phyloP scores from a whole-genome alignment of 92 coral and sea anemone genomes.

The Pocillopora meandrina region DNA sequence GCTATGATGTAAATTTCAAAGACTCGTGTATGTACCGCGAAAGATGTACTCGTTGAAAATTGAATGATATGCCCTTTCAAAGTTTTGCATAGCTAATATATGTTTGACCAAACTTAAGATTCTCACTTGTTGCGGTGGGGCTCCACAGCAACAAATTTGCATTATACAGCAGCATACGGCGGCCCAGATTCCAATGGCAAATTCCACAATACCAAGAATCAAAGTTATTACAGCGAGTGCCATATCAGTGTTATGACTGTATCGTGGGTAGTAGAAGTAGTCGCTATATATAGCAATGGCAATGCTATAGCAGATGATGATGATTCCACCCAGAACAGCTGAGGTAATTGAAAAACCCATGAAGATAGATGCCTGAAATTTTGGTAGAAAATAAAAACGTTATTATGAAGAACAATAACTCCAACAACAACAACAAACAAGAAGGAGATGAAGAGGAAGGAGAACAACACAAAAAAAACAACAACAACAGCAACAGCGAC shows the following conservation, averaged over 20 bases:
- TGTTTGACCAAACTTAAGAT: background rate
- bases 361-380: slow-evolving; percentile 2
- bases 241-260: background rate
- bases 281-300: background rate
- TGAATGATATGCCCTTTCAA: no score
- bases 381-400: background rate
- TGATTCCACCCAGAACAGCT: slow-evolving; percentile 16
- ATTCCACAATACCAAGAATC: slow-evolving; percentile 9
- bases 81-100: background rate
- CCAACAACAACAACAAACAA: background rate
- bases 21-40: no score
- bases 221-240: background rate
- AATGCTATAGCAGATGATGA: slow-evolving; percentile 10
- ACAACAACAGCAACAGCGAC: background rate
- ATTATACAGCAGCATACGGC: slow-evolving; percentile 4
- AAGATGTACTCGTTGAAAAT: no score
- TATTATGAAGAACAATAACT: background rate
- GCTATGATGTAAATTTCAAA: no score
- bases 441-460: no score
- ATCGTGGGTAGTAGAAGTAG: no score
- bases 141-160: background rate
- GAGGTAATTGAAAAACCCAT: slow-evolving; percentile 23
- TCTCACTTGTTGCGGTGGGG: slow-evolving; percentile 6
- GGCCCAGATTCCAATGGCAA: slow-evolving; percentile 28
- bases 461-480: background rate